A percentile compares a stretch with the other conserved stretches of the same genome.
These are phyloP conservation scores for Rhinoraja longicauda DNA, from an alignment of 2,797 vertebrate genomes.

Conservation along the genomic window DNA sequence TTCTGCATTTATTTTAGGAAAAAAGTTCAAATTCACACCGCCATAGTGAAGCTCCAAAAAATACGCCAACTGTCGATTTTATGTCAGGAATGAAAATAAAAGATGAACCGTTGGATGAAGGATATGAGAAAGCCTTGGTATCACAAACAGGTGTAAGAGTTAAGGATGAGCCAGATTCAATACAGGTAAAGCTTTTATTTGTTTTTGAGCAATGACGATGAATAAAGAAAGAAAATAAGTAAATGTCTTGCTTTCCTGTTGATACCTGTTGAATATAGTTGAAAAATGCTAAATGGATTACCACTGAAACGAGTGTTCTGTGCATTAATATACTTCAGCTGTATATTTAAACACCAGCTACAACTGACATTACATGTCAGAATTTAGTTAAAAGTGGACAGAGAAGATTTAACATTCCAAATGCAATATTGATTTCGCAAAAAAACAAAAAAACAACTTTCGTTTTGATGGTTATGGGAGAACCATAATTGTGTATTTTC, in stretches of 20 bases:
- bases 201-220: too few relatives aligned
- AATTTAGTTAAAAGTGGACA: neutral
- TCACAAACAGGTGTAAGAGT: conserved; percentile 66
- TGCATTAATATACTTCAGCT: neutral
- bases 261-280: neutral
- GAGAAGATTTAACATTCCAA: neutral
- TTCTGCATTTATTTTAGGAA: neutral
- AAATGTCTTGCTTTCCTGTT: neutral
- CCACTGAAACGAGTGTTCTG: neutral
- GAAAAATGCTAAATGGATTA: neutral
- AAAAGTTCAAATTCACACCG: neutral
- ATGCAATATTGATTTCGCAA: neutral
- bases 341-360: neutral
- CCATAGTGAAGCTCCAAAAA: conserved; percentile 41
- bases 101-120: conserved; percentile 93
- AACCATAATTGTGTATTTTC: neutral
- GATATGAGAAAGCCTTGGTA: conserved; percentile 80
- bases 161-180: conserved; percentile 84
- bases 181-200: conserved; percentile 59
- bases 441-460: neutral
- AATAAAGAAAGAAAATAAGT: neutral
- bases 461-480: neutral
- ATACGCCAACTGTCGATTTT: conserved; percentile 58
- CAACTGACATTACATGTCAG: too few relatives aligned
- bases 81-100: conserved; percentile 81